phyloP scores from a whole-genome alignment of 2,888 invertebrate species.

The Tineola bisselliella region DNA sequence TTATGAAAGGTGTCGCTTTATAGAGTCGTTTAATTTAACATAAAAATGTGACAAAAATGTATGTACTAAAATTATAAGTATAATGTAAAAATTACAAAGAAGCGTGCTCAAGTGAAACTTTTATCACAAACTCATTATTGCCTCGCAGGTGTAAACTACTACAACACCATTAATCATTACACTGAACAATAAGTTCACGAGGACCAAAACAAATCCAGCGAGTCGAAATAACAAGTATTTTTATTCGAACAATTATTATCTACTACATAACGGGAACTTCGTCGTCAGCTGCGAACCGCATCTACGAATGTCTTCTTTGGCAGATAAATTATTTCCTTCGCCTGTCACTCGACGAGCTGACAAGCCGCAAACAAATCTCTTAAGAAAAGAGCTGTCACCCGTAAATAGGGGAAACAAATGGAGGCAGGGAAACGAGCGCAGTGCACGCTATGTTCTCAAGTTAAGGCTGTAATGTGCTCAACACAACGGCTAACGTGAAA shows the following conservation, averaged over 20 bases:
- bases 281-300: neutral
- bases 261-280: neutral
- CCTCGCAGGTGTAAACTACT: neutral
- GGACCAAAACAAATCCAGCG: neutral
- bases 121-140: neutral
- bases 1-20: neutral
- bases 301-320: conserved; percentile 9
- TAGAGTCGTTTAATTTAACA: neutral
- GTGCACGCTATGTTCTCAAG: neutral
- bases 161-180: neutral
- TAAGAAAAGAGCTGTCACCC: conserved; percentile 13
- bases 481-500: conserved; percentile 1
- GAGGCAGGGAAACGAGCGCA: neutral
- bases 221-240: neutral
- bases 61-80: neutral
- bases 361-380: conserved; percentile 14
- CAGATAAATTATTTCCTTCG: conserved; percentile 15
- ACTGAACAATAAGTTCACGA: neutral
- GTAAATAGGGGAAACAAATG: conserved; percentile 10
- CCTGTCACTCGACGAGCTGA: conserved; percentile 14
- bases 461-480: neutral
- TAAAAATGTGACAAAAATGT: neutral
- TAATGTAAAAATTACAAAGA: too few relatives aligned
- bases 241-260: neutral
- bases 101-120: neutral